Percentiles rank a stretch among this genome's conserved stretches.
phyloP scores from a whole-genome alignment of 2,888 invertebrate genomes.

The Scaptomyza flava region DNA sequence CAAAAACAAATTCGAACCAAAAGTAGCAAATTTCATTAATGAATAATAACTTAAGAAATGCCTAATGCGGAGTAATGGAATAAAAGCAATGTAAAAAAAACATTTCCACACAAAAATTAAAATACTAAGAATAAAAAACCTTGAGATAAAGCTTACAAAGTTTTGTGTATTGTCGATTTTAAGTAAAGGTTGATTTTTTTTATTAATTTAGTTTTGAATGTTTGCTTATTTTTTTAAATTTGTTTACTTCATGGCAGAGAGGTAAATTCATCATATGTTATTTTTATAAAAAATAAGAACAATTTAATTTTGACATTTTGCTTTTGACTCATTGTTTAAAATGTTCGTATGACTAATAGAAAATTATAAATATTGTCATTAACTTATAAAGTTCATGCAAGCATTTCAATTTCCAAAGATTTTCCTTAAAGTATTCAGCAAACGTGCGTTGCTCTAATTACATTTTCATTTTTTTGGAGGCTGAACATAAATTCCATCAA shows the following conservation, averaged over 20 bases:
- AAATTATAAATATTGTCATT: slow-evolving; percentile 24
- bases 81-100: too few relatives aligned
- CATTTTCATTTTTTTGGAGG: slow-evolving; percentile 44
- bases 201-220: too few relatives aligned
- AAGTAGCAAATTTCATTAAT: slow-evolving; percentile 33
- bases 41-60: slow-evolving; percentile 27
- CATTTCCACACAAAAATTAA: neutral
- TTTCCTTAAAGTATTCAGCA: slow-evolving; percentile 31
- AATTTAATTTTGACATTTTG: neutral
- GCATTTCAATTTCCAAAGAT: slow-evolving; percentile 41
- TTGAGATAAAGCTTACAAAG: slow-evolving; percentile 2
- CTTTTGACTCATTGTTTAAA: slow-evolving; percentile 27
- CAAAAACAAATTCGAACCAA: neutral
- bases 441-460: slow-evolving; percentile 44
- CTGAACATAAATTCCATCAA: slow-evolving; percentile 44
- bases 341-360: slow-evolving; percentile 42
- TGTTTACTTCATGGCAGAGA: too few relatives aligned
- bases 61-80: slow-evolving; percentile 22
- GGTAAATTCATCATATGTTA: too few relatives aligned
- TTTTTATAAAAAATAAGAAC: too few relatives aligned
- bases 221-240: too few relatives aligned
- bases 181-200: too few relatives aligned
- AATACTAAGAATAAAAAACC: slow-evolving; percentile 25
- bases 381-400: slow-evolving; percentile 24
- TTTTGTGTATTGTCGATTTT: neutral